These are phyloP conservation scores for Apteryx mantelli DNA, from an alignment of 2,113 vertebrate genomes.

Conservation along the genomic window DNA sequence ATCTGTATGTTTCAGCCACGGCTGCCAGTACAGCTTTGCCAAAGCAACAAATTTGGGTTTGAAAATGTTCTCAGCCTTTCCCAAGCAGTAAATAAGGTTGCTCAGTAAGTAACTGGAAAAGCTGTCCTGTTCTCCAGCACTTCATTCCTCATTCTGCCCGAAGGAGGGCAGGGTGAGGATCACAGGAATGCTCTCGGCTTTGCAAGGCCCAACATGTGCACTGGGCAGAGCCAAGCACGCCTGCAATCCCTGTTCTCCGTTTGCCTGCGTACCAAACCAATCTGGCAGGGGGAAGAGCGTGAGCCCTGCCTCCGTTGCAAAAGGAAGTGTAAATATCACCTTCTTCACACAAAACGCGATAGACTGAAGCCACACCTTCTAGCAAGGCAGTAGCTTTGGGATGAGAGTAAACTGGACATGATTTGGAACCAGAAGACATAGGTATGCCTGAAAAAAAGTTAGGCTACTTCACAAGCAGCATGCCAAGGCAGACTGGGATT, in stretches of 20 bases:
- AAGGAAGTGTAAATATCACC: rapidly evolving
- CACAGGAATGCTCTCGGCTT: not conserved
- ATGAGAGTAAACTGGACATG: rapidly evolving
- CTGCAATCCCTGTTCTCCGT: not conserved
- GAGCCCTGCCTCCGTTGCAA: rapidly evolving
- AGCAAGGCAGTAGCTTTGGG: not conserved
- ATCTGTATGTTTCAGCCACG: not conserved
- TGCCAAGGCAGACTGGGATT: not conserved
- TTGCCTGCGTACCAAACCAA: not conserved
- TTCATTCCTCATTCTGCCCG: not conserved
- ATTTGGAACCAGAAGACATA: not conserved
- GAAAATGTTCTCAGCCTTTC: not conserved
- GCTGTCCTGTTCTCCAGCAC: not conserved
- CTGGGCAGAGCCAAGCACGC: conserved; percentile 4
- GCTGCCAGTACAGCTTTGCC: not conserved
- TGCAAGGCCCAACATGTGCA: not conserved
- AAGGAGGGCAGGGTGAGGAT: not conserved
- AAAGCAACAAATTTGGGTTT: not conserved
- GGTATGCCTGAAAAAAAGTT: not conserved
- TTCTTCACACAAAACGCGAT: rapidly evolving
- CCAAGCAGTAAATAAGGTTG: not conserved
- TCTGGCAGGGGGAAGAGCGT: rapidly evolving
- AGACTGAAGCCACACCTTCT: rapidly evolving
- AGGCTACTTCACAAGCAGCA: not conserved
- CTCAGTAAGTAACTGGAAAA: not conserved